Base-by-base conservation (phyloP, 2,797 vertebrate species). In the Stomatorhinus walkeri region DNA sequence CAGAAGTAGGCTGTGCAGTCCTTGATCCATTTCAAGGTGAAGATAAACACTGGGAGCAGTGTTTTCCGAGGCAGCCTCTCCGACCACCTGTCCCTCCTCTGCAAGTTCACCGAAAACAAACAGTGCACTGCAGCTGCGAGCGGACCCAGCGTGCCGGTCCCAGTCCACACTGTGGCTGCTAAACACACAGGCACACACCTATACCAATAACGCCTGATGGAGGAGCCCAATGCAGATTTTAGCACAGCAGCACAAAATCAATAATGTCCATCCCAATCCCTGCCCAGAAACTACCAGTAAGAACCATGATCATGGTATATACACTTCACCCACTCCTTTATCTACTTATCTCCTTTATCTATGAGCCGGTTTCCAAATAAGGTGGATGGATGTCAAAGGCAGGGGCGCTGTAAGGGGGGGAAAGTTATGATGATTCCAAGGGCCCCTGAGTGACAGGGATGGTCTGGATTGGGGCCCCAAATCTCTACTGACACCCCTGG, bases 11-110 rank as follows among this genome's bases (percentile, higher is more conserved):
- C 24, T 36, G 36, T 79, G 32, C 16, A 61, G 51, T 36, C 81
- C 87, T 87, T 51, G 48, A 56, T n/a, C 87, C 92, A 94, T 93
- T 92, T 93, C 9, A 51, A 19, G 84, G 48, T 43, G 87, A 72
- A 91, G 89, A 92, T 92, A 64, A 85, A 91, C 87, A 36, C 85
- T 91, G 87, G 36, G 85, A 89, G 51, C 83, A n/a, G n/a, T n/a
- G n/a, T n/a, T n/a, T 40, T 86, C 24, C 16, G 22, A 56, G 48
- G 49, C 84, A 48, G 86, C 72, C 83, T 87, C 28, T 87, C 52
- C 8, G 2, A 32, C 85, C 56, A 40, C 46, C 46, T 40, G 52
- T 87, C 51, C 32, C 56, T 46, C 76, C 28, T 28, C 87, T 3
- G 8, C 22, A 12, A 16, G 19, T 49, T 46, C 84, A 32, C 83